Evolutionary conservation across 2,113 vertebrate genomes (phyloP).

Genomic region (Atlantisia rogersi): DNA sequence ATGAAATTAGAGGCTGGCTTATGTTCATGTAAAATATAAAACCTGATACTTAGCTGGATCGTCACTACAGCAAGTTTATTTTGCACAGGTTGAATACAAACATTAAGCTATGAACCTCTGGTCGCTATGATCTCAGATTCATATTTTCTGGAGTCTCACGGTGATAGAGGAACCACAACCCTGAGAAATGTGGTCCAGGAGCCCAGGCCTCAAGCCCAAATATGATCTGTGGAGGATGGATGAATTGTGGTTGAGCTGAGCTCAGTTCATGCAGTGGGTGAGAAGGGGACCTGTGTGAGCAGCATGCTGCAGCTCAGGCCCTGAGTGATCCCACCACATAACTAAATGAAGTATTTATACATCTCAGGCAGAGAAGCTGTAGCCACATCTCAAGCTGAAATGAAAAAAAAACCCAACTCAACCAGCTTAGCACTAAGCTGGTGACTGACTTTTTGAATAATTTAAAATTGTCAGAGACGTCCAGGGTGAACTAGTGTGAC

Average conservation of each 20-base stretch:
- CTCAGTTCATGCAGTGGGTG: background rate
- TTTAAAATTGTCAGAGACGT: background rate
- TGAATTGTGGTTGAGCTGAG: background rate
- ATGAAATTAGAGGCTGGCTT: background rate
- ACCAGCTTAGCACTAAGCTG: background rate
- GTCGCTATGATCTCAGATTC: background rate
- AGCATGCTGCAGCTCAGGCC: background rate
- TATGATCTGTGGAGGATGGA: background rate
- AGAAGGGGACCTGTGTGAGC: background rate
- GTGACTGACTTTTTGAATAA: constrained; percentile 8
- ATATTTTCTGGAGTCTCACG: background rate
- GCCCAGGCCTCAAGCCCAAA: background rate
- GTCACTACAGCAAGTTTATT: background rate
- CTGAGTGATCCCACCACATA: background rate
- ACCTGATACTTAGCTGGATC: background rate
- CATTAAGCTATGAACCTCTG: background rate
- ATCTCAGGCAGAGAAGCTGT: background rate
- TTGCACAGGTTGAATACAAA: background rate
- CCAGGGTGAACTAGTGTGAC: background rate
- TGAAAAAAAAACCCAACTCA: background rate
- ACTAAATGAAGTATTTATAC: constrained; percentile 12
- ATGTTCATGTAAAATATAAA: background rate
- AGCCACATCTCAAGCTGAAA: constrained; percentile 1
- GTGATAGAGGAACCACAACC: background rate
- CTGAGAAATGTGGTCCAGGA: background rate